phyloP scores from a whole-genome alignment of 1,140 invertebrate species.

The Acyrthosiphon pisum region DNA sequence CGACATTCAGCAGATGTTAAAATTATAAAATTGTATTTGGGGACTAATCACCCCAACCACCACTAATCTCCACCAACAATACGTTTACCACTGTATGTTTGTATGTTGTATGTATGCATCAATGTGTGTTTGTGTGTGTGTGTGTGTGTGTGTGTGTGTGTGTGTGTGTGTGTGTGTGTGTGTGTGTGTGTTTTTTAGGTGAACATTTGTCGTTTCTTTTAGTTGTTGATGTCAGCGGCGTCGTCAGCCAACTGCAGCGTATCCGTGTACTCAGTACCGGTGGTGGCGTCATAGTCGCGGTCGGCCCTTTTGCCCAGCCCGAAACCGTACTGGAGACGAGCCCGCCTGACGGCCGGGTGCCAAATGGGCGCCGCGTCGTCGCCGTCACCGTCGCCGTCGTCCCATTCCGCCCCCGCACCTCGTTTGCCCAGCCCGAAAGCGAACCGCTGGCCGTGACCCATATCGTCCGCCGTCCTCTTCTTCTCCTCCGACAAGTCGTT shows the following conservation, averaged over 20 bases:
- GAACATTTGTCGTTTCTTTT: background rate
- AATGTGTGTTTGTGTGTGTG: background rate
- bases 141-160: background rate
- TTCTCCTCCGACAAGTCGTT: constrained; percentile 49
- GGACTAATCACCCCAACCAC: background rate
- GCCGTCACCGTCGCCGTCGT: constrained; percentile 48
- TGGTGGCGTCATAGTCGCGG: constrained; percentile 57
- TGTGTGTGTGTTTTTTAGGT: background rate
- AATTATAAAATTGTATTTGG: background rate
- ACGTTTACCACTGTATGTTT: background rate
- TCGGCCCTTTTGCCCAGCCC: constrained; percentile 63
- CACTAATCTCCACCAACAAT: background rate
- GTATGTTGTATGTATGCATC: background rate
- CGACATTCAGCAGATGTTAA: background rate
- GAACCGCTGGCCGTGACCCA: constrained; percentile 50
- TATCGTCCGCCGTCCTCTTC: constrained; percentile 35
- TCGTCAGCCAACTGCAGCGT: background rate
- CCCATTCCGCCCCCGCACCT: constrained; percentile 60
- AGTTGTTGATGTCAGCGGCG: background rate
- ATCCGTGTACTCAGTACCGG: constrained; percentile 60
- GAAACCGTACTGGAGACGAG: constrained; percentile 62
- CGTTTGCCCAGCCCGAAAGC: constrained; percentile 60
- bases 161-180: background rate
- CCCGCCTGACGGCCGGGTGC: constrained; percentile 59
- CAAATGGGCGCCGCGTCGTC: constrained; percentile 60